A percentile compares a stretch with the other conserved stretches of the same genome.
phyloP scores from a whole-genome alignment of 2,797 vertebrate genomes.

The Myotis pilosus region DNA sequence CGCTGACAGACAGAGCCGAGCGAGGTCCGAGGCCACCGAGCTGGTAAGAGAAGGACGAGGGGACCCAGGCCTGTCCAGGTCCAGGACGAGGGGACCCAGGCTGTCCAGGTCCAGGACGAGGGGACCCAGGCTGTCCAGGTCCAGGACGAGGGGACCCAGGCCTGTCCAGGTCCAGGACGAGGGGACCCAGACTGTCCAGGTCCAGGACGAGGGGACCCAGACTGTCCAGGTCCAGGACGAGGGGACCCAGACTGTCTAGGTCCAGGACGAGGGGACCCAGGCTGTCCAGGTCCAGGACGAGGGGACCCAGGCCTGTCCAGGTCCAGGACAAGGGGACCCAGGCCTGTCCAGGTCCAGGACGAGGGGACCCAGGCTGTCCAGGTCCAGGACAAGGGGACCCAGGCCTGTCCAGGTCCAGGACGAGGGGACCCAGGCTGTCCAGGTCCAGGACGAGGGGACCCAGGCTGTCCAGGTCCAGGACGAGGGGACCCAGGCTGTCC shows the following conservation, averaged over 20 bases:
- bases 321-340: neutral
- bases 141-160: neutral
- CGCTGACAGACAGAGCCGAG: neutral
- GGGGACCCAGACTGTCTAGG: neutral
- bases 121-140: neutral
- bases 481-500: neutral
- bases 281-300: neutral
- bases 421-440: neutral
- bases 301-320: neutral
- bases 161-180: neutral
- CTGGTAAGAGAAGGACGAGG: neutral
- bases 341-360: neutral
- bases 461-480: neutral
- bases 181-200: neutral
- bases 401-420: neutral
- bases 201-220: neutral
- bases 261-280: neutral
- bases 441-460: rapidly evolving
- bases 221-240: neutral
- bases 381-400: rapidly evolving
- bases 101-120: neutral
- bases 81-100: neutral
- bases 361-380: neutral
- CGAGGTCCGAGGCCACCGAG: neutral
- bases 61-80: neutral